Evolutionary conservation across 2,888 invertebrate genomes (phyloP).

Genomic region (Ptychoptera contaminata): DNA sequence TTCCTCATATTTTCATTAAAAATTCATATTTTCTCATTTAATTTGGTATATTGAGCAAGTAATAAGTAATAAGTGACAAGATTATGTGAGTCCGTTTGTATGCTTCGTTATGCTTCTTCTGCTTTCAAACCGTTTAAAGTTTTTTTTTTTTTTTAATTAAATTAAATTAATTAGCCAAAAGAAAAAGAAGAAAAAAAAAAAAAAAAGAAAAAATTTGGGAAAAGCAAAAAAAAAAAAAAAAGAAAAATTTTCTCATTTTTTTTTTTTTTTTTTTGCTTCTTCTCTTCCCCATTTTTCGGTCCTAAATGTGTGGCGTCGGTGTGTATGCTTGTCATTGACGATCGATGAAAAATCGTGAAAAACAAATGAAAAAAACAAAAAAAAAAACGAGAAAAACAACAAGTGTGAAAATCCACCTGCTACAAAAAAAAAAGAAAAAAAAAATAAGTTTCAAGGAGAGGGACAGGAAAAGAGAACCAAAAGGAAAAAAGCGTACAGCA

Average conservation of each 20-base stretch:
- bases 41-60: background rate
- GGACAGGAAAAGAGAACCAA: conserved; percentile 50
- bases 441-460: conserved; percentile 29
- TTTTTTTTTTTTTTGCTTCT: background rate
- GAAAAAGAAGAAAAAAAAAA: conserved; percentile 24
- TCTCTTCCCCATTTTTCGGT: no score
- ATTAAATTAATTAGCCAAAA: conserved; percentile 13
- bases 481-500: no score
- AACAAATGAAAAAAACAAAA: no score
- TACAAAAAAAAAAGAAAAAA: conserved; percentile 16
- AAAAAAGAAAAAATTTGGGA: conserved; percentile 21
- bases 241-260: conserved; percentile 7
- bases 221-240: conserved; percentile 15
- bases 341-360: no score
- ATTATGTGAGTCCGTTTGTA: no score
- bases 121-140: background rate
- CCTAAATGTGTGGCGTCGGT: no score
- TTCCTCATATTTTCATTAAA: background rate
- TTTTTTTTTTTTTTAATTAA: conserved; percentile 1
- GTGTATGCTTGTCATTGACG: no score
- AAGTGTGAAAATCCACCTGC: no score
- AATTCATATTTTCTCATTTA: no score
- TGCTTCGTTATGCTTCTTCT: no score
- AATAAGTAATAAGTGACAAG: no score
- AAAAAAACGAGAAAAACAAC: no score